Percentiles rank a stretch among this genome's conserved stretches.
Conservation (phyloP, 2,113 vertebrate genomes). For the Aleadryas rufinucha region DNA sequence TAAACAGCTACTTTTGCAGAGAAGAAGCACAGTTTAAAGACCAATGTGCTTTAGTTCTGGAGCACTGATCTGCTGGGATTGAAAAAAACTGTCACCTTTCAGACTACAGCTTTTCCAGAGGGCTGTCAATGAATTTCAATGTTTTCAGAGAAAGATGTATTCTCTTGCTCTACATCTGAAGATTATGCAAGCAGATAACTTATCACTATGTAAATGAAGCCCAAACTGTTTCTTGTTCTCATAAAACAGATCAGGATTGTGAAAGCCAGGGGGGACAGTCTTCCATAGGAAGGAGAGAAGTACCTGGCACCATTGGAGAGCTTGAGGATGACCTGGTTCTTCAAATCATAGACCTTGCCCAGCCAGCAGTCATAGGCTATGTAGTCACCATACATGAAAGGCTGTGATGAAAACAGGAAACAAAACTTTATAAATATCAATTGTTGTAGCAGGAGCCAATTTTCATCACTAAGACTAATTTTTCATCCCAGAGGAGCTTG, state of each 20-base stretch:
- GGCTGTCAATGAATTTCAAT: background rate
- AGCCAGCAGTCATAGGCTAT: conserved; percentile 98
- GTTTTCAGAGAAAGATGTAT: background rate
- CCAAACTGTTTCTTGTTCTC: background rate
- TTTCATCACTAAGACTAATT: background rate
- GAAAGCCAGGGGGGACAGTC: background rate
- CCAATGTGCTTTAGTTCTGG: background rate
- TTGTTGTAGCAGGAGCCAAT: background rate
- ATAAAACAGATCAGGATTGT: background rate
- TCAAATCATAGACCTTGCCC: conserved; percentile 96
- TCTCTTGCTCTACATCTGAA: background rate
- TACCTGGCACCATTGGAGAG: conserved; percentile 98
- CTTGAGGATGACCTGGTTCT: conserved; percentile 96
- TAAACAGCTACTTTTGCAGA: background rate
- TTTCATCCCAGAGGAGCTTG: background rate
- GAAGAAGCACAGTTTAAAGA: background rate
- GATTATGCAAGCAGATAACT: background rate
- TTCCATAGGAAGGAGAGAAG: background rate
- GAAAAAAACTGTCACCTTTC: background rate
- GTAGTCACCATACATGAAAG: conserved; percentile 98
- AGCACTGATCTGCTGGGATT: background rate
- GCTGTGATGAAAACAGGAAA: conserved; percentile 67
- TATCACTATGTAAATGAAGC: background rate
- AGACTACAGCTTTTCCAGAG: background rate
- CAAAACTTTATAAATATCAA: background rate